Conservation (phyloP, 2,113 vertebrate genomes). For the Thomomys bottae region DNA sequence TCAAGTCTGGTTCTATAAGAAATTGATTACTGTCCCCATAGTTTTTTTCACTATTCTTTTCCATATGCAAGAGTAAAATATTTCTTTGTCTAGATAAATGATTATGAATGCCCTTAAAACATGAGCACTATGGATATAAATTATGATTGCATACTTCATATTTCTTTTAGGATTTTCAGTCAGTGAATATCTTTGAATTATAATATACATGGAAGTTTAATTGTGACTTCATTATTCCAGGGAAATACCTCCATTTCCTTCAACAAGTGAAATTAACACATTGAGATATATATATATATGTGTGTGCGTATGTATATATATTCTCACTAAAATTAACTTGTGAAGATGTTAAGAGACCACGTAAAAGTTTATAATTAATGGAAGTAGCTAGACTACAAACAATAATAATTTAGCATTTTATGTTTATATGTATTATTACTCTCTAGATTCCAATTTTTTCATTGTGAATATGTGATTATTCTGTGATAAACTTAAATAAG, state of each 20-base stretch:
- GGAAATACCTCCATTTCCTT: not conserved
- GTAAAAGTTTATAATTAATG: not conserved
- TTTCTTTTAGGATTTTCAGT: conserved; percentile 18
- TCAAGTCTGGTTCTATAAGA: not conserved
- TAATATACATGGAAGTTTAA: not conserved
- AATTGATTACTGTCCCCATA: not conserved
- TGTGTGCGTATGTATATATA: too few species aligned
- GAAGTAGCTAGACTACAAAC: not conserved
- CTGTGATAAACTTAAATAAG: not conserved
- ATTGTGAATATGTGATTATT: not conserved
- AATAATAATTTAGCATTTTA: not conserved
- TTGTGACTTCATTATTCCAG: not conserved
- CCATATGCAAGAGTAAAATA: not conserved
- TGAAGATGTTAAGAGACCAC: not conserved
- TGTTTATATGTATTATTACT: not conserved
- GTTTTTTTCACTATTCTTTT: not conserved
- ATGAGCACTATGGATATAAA: not conserved
- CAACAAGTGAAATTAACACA: accelerated
- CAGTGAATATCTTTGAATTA: conserved; percentile 17
- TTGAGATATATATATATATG: not conserved
- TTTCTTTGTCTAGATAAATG: not conserved
- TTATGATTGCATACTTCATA: not conserved
- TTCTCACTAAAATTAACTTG: not conserved
- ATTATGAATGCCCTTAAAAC: not conserved
- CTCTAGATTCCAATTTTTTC: not conserved